These are phyloP conservation scores for Crocallis elinguaria DNA, from an alignment of 2,888 invertebrate genomes.

Conservation along the genomic window DNA sequence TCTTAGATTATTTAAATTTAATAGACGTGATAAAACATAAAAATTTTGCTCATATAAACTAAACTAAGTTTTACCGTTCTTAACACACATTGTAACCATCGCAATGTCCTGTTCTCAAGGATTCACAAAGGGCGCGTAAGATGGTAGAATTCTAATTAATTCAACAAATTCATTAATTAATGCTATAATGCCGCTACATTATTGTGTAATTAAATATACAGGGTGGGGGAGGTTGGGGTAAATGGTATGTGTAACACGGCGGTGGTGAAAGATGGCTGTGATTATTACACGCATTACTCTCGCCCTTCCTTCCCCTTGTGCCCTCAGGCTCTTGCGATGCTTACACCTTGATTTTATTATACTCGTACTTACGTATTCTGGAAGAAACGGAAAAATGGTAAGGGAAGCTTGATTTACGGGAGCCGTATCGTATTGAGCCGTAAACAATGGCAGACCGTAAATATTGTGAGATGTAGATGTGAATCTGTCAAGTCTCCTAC, in stretches of 20 bases:
- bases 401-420: constrained; percentile 28
- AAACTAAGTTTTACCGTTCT: no score
- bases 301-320: constrained; percentile 52
- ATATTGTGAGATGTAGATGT: constrained; percentile 18
- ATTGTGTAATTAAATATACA: constrained; percentile 66
- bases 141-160: constrained; percentile 46
- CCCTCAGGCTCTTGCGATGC: constrained; percentile 42
- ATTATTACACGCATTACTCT: constrained; percentile 74
- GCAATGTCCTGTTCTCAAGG: constrained; percentile 7
- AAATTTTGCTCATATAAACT: no score
- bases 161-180: constrained; percentile 59
- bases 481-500: constrained; percentile 16
- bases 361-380: constrained; percentile 18
- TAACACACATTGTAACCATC: constrained; percentile 10
- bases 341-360: constrained; percentile 57
- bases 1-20: no score
- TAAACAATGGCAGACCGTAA: constrained; percentile 23
- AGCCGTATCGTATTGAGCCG: constrained; percentile 25
- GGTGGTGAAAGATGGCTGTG: constrained; percentile 69
- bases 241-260: constrained; percentile 61
- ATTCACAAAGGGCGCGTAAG: constrained; percentile 30
- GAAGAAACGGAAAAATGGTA: constrained; percentile 15
- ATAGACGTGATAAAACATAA: no score
- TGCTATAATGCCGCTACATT: constrained; percentile 67
- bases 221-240: constrained; percentile 54